Percentiles rank a stretch among this genome's conserved stretches.
These are phyloP conservation scores for Fulmarus glacialis DNA, from an alignment of 2,113 vertebrate genomes.

Conservation along the genomic window DNA sequence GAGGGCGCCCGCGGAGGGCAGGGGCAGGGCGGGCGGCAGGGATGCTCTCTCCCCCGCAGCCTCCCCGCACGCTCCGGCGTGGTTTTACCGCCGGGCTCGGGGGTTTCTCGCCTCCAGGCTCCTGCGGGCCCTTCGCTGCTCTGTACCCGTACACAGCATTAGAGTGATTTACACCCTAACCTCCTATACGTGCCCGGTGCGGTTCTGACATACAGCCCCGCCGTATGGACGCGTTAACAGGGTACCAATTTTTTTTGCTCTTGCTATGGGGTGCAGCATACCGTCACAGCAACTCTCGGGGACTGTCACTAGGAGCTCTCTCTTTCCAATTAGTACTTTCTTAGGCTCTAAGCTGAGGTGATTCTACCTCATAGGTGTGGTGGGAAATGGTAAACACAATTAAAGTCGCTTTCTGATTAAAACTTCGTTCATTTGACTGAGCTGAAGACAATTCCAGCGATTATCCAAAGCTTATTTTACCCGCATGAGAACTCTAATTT, in stretches of 20 bases:
- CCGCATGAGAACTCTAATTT: background rate
- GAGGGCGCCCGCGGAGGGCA: background rate
- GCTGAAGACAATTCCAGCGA: background rate
- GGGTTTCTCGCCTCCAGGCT: background rate
- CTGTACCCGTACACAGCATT: fast-evolving
- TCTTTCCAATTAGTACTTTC: fast-evolving
- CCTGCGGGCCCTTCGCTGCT: background rate
- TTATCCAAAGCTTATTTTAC: background rate
- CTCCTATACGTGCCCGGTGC: fast-evolving
- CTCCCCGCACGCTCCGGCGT: too few species aligned
- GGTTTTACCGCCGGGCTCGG: background rate
- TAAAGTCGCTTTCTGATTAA: background rate
- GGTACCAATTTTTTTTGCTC: fast-evolving
- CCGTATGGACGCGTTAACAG: fast-evolving
- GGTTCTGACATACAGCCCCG: fast-evolving
- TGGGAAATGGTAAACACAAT: background rate
- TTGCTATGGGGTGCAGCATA: fast-evolving
- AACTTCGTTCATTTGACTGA: background rate
- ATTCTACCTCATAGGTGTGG: background rate
- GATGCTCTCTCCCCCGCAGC: too few species aligned
- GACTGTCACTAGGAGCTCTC: fast-evolving
- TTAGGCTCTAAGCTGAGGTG: background rate
- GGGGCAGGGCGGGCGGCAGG: background rate
- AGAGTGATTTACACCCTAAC: fast-evolving
- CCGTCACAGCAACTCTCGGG: fast-evolving